Evolutionary conservation across 2,113 vertebrate genomes (phyloP), one percentile per base, ranked within the genome.

Genomic region (Phyllostomus discolor): DNA sequence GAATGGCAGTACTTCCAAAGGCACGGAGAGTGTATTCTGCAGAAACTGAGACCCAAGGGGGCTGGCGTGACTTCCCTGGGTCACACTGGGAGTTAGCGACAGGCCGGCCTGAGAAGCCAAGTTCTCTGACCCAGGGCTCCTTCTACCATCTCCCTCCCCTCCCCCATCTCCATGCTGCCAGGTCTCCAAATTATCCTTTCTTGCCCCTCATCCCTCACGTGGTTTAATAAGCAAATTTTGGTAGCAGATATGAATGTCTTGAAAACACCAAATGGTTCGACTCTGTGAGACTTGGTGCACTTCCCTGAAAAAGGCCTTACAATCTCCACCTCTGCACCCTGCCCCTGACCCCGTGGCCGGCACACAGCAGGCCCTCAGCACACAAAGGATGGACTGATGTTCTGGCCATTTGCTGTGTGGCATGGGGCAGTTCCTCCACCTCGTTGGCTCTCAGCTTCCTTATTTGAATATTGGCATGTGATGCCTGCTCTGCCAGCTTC

Each of bases 11-110:
- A 3, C 10, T 43, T 80, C 35, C 38, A 7, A 57, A 67, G 1
- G 3, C 14, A 3, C 0, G 1, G 67, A 41, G 7, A 38, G 22
- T 15, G 31, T 9, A 4, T 10, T 82, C 48, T 54, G n/a, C 50
- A 87, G 59, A 95, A 35, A 81, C n/a, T 7, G 28, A 66, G 43
- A 59, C 46, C 28, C 14, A 52, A 2, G 67, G 78, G 33, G 41
- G 5, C 35, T 2, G 10, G 41, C 22, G 26, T 10, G 83, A 24
- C 43, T 7, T 28, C 31, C 35, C 73, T 64, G 4, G 6, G 26
- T n/a, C 78, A 22, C 84, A 41, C 15, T 20, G 10, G 0, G 35
- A 22, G 50, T 76, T 28, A 78, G 48, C 48, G 26, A 33, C 7
- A 52, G 52, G 20, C 28, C 35, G 19, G 46, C 43, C 11, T 0